phyloP scores from a whole-genome alignment of 1,140 invertebrate genomes.

The Dendrolimus punctatus region DNA sequence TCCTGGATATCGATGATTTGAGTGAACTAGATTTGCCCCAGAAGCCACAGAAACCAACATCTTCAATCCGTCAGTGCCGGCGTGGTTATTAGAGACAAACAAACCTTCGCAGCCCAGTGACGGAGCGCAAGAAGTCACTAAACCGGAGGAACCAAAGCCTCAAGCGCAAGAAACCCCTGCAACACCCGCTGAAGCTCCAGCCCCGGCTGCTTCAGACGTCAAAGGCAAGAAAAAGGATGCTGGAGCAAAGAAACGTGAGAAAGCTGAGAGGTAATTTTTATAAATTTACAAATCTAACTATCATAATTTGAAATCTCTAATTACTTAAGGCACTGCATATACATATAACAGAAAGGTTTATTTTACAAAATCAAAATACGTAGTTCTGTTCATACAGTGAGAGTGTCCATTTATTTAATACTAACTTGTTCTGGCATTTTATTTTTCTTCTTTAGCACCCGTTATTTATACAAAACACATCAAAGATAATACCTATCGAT shows the following conservation, averaged over 20 bases:
- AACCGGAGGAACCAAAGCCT: slow-evolving; percentile 10
- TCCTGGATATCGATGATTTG: slow-evolving; percentile 43
- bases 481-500: no score
- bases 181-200: slow-evolving; percentile 18
- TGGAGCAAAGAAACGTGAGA: slow-evolving; percentile 38
- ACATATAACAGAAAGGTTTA: no score
- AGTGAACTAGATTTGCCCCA: slow-evolving; percentile 16
- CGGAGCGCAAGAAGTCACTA: slow-evolving; percentile 12
- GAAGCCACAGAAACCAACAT: slow-evolving; percentile 30
- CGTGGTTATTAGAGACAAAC: background rate
- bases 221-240: slow-evolving; percentile 45
- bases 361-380: no score
- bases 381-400: no score
- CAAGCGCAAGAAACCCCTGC: slow-evolving; percentile 6
- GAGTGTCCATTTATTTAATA: no score
- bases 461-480: no score
- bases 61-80: background rate
- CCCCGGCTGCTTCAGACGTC: slow-evolving; percentile 21
- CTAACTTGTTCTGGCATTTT: no score
- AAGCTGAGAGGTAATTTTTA: slow-evolving; percentile 46
- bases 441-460: no score
- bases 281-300: no score
- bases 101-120: slow-evolving; percentile 6
- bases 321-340: no score
- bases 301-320: no score